A percentile compares a stretch with the other conserved stretches of the same genome.
These are phyloP conservation scores for Chunga burmeisteri DNA, from an alignment of 2,113 vertebrate genomes.

Conservation along the genomic window DNA sequence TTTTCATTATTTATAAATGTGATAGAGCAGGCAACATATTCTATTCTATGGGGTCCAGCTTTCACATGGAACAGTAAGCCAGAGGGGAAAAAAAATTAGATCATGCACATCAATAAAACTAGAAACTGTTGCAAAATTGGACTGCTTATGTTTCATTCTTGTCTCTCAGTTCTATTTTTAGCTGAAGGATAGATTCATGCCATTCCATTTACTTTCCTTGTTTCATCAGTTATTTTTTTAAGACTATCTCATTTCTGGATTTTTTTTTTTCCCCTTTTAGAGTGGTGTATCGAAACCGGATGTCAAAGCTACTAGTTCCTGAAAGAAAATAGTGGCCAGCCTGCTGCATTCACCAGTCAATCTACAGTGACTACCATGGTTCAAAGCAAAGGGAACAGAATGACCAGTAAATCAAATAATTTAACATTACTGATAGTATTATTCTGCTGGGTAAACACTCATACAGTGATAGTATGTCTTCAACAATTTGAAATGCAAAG, in stretches of 20 bases:
- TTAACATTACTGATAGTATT: background rate
- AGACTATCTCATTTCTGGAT: background rate
- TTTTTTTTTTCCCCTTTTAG: background rate
- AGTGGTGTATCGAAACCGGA: background rate
- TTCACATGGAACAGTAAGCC: background rate
- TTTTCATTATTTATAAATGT: constrained; percentile 18
- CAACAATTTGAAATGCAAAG: background rate
- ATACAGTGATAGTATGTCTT: background rate
- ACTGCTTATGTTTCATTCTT: background rate
- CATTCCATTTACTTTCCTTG: background rate
- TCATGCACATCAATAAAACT: background rate
- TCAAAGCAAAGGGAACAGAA: background rate
- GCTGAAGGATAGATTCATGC: background rate
- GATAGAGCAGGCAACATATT: background rate
- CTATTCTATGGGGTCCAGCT: background rate
- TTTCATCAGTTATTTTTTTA: background rate
- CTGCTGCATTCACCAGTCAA: background rate
- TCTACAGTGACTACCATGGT: background rate
- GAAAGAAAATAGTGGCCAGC: background rate
- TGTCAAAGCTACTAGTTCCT: background rate
- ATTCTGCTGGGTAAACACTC: background rate
- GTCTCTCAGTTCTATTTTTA: background rate
- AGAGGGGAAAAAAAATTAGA: background rate
- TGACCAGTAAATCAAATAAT: background rate
- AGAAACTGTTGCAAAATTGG: background rate